Base-by-base conservation (phyloP, 1,140 invertebrate species). In the Procambarus virginalis region DNA sequence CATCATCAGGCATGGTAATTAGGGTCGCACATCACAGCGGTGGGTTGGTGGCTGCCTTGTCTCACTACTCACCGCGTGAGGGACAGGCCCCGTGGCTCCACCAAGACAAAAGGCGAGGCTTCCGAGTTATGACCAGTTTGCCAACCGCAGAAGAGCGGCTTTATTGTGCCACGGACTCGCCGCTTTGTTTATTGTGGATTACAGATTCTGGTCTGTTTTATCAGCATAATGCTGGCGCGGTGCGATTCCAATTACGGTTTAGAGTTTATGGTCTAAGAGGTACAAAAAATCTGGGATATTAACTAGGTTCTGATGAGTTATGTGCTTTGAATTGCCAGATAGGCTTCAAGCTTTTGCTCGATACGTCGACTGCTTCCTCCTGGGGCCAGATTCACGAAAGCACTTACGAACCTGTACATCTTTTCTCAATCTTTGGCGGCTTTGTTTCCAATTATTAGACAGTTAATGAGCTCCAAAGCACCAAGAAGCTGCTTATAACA, bases 1-100 rank as follows among this genome's bases (percentile, higher is more conserved):
- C 86, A 88, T 88, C 86, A 88, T 88, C 86, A 88, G 64, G 46
- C 86, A 81, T 46, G 86, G 86, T 88, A 88, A 88, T 88, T 88
- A 88, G 86, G 34, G 86, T 70, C 64, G 86, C 86, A 82, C 75
- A 81, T 88, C 86, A 88, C 60, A 58, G 75, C 22, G 49, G 55
- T 51, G 64, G 86, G 77, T 55, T 55, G 85, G 48, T 70, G 86
- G 77, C 46, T 88, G 76, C 64, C 51, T 88, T 81, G 78, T 70
- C 64, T 81, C 60, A 78, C 85, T 79, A 87, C 85, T 87, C 85
- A 70, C 58, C 81, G 85, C 78, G 82, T 88, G 86, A 88, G 58
- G 86, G 86, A 88, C 86, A 88, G 68, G 86, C 60, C 64, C 48
- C 22, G 68, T 34, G 64, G 86, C 78, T 78, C 77, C 79, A 58